Base-by-base conservation (phyloP, 2,797 vertebrate species). In the Xiphophorus birchmanni region DNA sequence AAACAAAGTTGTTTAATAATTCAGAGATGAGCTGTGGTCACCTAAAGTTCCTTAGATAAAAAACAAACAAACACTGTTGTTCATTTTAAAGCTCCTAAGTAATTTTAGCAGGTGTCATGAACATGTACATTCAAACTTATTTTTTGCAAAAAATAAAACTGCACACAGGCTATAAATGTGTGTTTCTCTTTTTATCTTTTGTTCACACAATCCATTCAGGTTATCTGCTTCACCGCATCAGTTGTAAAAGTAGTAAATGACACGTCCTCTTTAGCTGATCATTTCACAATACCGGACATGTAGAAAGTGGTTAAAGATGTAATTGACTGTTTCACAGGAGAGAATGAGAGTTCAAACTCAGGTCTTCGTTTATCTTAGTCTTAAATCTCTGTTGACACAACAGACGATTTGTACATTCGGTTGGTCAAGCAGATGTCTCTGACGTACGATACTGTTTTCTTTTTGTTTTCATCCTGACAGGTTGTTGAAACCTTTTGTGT, bases 371-470 rank as follows among this genome's bases (percentile, higher is more conserved):
- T 79, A 82, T 89, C 84, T 82, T 72, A 82, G 82, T 77, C 86
- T 89, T 69, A 81, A 89, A 83, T 81, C 80, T 85, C 47, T 93
- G 90, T 93, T 94, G 92, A 90, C 91, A 93, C 73, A 94, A 94
- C 85, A 93, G 54, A 81, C 73, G 48, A 88, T 73, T 52, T 18
- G n/a, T 63, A 76, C 82, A 78, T 82, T 79, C 81, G 86, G 50
- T 79, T 79, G 74, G 82, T 80, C 77, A 69, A 82, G 85, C 83
- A 78, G 58, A 85, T 37, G 75, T 75, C 75, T 81, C 54, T 32
- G 56, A 56, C 13, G 35, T 76, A 80, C 40, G 29, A 37, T 18
- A 7, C 58, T 71, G 72, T 74, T 73, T 13, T 89, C 79, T 81
- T 84, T 81, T 85, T 17, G 42, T 73, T 75, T 73, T 85, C 60